These are phyloP conservation scores for Notolabrus celidotus DNA, from an alignment of 2,797 vertebrate species.

Conservation along the genomic window DNA sequence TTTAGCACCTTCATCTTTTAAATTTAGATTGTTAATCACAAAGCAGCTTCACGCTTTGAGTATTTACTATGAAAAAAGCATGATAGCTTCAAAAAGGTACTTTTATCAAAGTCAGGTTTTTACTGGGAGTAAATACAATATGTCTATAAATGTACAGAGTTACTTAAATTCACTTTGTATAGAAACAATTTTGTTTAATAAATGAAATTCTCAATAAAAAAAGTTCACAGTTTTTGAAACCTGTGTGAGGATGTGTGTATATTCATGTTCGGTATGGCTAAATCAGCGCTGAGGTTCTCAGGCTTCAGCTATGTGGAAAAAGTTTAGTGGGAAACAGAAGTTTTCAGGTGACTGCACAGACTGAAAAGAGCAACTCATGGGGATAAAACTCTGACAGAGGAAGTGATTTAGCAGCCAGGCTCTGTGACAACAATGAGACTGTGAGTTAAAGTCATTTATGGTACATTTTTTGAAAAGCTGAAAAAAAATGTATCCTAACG, in stretches of 20 bases:
- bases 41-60: not conserved
- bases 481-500: no score
- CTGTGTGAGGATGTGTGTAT: not conserved
- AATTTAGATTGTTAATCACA: slow-evolving; percentile 7
- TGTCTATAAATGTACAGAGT: slow-evolving; percentile 27
- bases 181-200: not conserved
- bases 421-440: slow-evolving; percentile 17
- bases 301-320: slow-evolving; percentile 38
- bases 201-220: slow-evolving; percentile 38
- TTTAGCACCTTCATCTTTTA: slow-evolving; percentile 29
- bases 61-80: slow-evolving; percentile 8
- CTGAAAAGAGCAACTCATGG: slow-evolving; percentile 59
- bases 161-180: not conserved
- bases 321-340: slow-evolving; percentile 33
- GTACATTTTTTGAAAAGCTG: no score
- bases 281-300: slow-evolving; percentile 11
- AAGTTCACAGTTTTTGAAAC: slow-evolving; percentile 3
- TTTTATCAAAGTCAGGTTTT: no score
- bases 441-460: not conserved
- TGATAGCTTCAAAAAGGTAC: not conserved
- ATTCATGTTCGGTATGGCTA: not conserved
- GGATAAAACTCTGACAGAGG: slow-evolving; percentile 21
- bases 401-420: slow-evolving; percentile 26
- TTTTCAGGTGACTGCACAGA: slow-evolving; percentile 49
- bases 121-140: slow-evolving; percentile 7